Evolutionary conservation across 2,888 invertebrate genomes (phyloP).

Genomic region (Athripsodes cinereus): DNA sequence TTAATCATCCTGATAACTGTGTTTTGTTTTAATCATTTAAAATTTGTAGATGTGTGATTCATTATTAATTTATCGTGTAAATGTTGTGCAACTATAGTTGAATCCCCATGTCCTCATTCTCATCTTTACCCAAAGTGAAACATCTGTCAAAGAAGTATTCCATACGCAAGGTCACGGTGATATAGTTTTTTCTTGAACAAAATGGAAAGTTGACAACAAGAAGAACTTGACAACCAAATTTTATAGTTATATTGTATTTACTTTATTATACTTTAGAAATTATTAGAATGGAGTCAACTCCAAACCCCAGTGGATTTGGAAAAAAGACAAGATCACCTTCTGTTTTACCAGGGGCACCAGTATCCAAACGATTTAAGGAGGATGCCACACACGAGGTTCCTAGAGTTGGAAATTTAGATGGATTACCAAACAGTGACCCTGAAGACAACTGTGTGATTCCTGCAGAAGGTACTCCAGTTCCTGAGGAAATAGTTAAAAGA

Average conservation of each 20-base stretch:
- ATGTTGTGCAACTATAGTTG: neutral
- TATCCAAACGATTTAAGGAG: constrained; percentile 11
- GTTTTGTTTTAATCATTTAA: too few species aligned
- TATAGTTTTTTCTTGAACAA: constrained; percentile 5
- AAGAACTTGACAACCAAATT: neutral
- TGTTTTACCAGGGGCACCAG: constrained; percentile 3
- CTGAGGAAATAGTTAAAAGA: constrained; percentile 49
- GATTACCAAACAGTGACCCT: neutral
- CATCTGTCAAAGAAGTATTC: constrained; percentile 2
- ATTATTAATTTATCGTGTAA: neutral
- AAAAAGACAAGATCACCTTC: constrained; percentile 17
- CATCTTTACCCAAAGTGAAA: neutral
- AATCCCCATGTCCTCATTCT: neutral
- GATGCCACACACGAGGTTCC: constrained; percentile 19
- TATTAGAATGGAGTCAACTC: constrained; percentile 10
- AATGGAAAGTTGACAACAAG: constrained; percentile 8
- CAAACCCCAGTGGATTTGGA: constrained; percentile 11
- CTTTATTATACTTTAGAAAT: neutral
- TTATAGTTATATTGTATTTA: neutral
- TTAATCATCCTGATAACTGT: too few species aligned
- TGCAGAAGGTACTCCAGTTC: constrained; percentile 45
- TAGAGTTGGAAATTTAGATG: constrained; percentile 1
- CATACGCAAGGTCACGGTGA: constrained; percentile 16
- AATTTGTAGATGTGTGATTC: too few species aligned
- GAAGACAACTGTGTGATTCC: constrained; percentile 12